phyloP scores from a whole-genome alignment of 2,113 vertebrate genomes.

The Antidorcas marsupialis region DNA sequence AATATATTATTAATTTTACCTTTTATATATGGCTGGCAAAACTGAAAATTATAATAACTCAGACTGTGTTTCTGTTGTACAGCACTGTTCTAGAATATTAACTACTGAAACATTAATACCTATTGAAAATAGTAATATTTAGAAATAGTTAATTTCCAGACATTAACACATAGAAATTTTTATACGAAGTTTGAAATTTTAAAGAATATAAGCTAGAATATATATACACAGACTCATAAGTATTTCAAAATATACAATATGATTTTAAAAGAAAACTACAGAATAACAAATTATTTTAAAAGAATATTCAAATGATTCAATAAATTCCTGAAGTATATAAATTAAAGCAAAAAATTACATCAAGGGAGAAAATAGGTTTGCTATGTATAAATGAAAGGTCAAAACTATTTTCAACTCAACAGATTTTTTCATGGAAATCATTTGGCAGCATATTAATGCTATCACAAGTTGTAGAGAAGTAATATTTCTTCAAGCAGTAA shows the following conservation, averaged over 20 bases:
- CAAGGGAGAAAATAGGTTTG: neutral
- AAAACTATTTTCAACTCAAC: constrained; percentile 29
- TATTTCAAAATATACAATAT: neutral
- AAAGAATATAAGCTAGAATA: neutral
- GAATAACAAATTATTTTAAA: neutral
- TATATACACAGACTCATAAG: neutral
- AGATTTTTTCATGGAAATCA: neutral
- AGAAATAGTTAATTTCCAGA: neutral
- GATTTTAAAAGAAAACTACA: constrained; percentile 8
- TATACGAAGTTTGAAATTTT: neutral
- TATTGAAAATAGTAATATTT: neutral
- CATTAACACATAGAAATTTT: neutral
- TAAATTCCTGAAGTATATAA: neutral
- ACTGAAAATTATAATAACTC: neutral
- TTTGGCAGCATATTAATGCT: neutral
- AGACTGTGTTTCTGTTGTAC: neutral
- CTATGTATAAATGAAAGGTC: neutral
- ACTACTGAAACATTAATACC: neutral
- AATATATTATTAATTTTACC: neutral
- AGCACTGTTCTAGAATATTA: neutral
- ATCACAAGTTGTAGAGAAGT: neutral
- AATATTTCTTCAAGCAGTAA: neutral
- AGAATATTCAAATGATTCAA: neutral
- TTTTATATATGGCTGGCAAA: neutral
- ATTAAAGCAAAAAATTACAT: neutral